Evolutionary conservation across 1,140 invertebrate genomes (phyloP), one percentile per base, ranked within the genome.

Genomic region (Panagrolaimus sp.): DNA sequence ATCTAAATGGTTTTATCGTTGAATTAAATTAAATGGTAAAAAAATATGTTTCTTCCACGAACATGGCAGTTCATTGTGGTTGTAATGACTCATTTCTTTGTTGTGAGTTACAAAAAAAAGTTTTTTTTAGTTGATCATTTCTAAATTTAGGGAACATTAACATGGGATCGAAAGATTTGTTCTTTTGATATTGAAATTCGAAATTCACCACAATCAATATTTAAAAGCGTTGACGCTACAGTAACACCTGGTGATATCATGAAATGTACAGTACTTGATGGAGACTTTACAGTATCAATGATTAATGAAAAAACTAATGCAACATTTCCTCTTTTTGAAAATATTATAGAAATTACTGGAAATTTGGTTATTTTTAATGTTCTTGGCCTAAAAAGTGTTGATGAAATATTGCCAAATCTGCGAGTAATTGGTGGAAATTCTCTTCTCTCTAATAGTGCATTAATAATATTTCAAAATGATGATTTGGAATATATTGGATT

Each of bases 371-470:
- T 82, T 14, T 82, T 80, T 48, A 76, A 82, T 63, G 75, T 80
- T 11, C 63, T 57, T 73, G 89, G 90, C 43, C 84, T 98, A 16
- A 87, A 85, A 44, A 90, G 90, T 63, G 84, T 98, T n/a, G 87
- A 88, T 5, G 86, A 88, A 72, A 85, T 98, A 20, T 97, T 98
- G 84, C 95, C 95, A 9, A 97, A 97, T 85, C 86, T 98, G 76
- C 85, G 89, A n/a, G 89, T 97, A 23, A 96, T 98, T 70, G 87
- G 93, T 38, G 95, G 95, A 42, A 87, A 90, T 72, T 87, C 87
- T 48, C 85, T 95, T 8, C 89, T 94, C 76, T 88, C 89, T 78
- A 90, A 92, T 83, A 94, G 91, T 83, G 91, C 92, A 9, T 84
- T 97, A n/a, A 88, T 95, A 63, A 87, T 91, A 13, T 92, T 89